Base-by-base conservation (phyloP, 1,140 invertebrate genomes). In the Sarcophaga peregrina region DNA sequence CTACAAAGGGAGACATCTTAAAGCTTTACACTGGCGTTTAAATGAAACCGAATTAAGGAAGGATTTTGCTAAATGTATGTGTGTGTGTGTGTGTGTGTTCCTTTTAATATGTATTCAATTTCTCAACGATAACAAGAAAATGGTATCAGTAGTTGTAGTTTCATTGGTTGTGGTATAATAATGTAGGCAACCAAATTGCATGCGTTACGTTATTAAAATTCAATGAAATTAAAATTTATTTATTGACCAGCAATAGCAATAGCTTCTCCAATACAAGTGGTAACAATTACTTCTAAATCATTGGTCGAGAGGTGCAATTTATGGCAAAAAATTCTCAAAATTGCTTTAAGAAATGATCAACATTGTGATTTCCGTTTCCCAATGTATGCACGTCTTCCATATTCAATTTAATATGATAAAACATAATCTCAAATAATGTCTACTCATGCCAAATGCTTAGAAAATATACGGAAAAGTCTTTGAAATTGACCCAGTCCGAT, bases 161-260 rank as follows among this genome's bases (percentile, higher is more conserved):
- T 1, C 4, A 37, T 4, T 37, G 25, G 25, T 4, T 37, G 25
- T 37, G 4, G 1, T 37, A 4, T 37, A 4, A 75, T 15, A 47
- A 75, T 48, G 5, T 7, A 62, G n/a, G 15, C 45, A n/a, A 47
- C 46, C 74, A 48, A 76, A 78, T 78, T 78, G 47, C 47, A 78
- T 47, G 50, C 75, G 47, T 52, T 47, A 50, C 75, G 50, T 78
- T 52, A 52, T 78, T 37, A 52, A 78, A 78, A 78, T 78, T 78
- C 25, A 52, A 78, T 78, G 75, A 78, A 78, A 47, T 78, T 78
- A n/a, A 52, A 47, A 78, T 78, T 78, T 78, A 78, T 78, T 52
- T 78, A 78, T 78, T 47, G 48, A 47, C n/a, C 47, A 20, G 50
- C 75, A 76, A 47, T 25, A 74, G n/a, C 73, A 74, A 46, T 47